Evolutionary conservation across 2,888 invertebrate genomes (phyloP), one percentile per base, ranked within the genome.

Genomic region (Mesoligia furuncula): DNA sequence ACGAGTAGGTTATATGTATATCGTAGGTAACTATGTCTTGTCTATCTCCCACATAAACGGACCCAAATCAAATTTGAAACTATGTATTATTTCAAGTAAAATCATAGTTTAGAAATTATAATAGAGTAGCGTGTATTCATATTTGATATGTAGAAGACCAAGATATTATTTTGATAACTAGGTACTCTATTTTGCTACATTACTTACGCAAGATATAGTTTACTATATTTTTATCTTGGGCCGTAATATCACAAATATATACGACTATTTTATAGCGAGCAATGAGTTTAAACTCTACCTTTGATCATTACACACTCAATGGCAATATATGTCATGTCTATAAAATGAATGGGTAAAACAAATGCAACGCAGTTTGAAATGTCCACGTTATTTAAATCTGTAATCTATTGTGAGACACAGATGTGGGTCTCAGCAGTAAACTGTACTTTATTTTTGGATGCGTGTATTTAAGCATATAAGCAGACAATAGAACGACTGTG

Each of bases 41-140:
- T 42, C 57, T 69, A 69, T 59, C 48, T 67, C 24, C 9, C 31
- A 42, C 54, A 61, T 36, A 71, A 31, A 54, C 20, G 51, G 31
- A 81, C 85, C 81, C 73, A 68, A 84, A 81, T 84, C 80, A 81
- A 80, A 80, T 84, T 84, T 84, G 13, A 36, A 72, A 57, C 61
- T 72, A 36, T 36, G 36, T 36, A 67, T 77, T 79, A 80, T 84
- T 67, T 62, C 73, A 71, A 79, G 66, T 71, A 36, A 67, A 70
- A 71, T 57, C 31, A 71, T 57, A 57, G 66, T 67, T 80, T 42
- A 61, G 39, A 84, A 73, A 67, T 71, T 9, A 79, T 66, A 39
- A 80, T 78, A 69, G 24, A 15, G 27, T 39, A 27, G 69, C 11
- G 31, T 62, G 45, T 69, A 27, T 54, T 54, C 11, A 39, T 48